phyloP scores from a whole-genome alignment of 2,888 invertebrate genomes.

The Azorinus chamasolen region DNA sequence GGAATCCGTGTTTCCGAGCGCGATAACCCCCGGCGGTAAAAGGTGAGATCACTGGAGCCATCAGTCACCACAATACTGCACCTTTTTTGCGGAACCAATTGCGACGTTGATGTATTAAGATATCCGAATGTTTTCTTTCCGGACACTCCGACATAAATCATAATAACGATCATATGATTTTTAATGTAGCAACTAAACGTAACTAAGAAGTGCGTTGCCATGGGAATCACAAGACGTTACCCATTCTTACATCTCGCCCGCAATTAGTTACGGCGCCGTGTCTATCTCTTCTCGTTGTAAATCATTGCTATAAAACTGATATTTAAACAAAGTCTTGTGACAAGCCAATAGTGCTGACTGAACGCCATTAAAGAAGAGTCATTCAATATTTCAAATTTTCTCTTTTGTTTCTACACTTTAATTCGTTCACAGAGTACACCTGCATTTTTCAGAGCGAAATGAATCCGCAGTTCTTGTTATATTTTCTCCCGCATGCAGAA shows the following conservation, averaged over 20 bases:
- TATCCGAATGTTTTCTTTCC: too few species aligned
- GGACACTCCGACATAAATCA: too few species aligned
- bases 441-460: conserved; percentile 37
- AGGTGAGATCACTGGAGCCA: too few species aligned
- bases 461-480: not conserved
- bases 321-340: conserved; percentile 32
- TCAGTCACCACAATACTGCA: too few species aligned
- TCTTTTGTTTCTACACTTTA: conserved; percentile 52
- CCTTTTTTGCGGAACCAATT: too few species aligned
- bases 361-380: conserved; percentile 39
- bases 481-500: conserved; percentile 33
- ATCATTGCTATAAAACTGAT: conserved; percentile 19
- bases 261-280: conserved; percentile 34
- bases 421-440: conserved; percentile 52
- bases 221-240: conserved; percentile 11
- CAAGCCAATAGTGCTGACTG: conserved; percentile 24
- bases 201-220: too few species aligned
- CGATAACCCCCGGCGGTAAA: too few species aligned
- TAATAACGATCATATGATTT: too few species aligned
- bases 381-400: conserved; percentile 39
- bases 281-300: not conserved
- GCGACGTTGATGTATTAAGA: too few species aligned
- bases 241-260: conserved; percentile 29
- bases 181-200: too few species aligned
- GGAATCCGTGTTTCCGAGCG: too few species aligned